Conservation (phyloP, 1,140 invertebrate species). For the Reticulitermes speratus region DNA sequence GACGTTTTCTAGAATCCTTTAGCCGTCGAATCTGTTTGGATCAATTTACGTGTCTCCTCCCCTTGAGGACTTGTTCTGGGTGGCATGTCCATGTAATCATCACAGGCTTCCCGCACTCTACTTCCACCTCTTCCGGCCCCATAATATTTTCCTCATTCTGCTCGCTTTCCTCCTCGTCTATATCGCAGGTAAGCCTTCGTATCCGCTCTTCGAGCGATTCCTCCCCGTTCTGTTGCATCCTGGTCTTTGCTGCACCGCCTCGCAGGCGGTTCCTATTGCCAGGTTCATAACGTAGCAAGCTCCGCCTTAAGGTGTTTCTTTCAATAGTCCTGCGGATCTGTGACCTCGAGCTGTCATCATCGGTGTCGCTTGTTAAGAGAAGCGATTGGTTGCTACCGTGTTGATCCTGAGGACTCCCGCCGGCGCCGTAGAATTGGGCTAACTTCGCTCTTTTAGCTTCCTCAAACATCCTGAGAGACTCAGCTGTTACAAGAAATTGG, state of each 20-base stretch:
- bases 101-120: background rate
- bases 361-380: slow-evolving; percentile 35
- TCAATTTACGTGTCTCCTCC: slow-evolving; percentile 41
- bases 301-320: slow-evolving; percentile 67
- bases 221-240: slow-evolving; percentile 40
- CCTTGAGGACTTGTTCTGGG: slow-evolving; percentile 36
- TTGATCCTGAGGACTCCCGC: slow-evolving; percentile 26
- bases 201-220: slow-evolving; percentile 76
- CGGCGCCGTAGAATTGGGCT: slow-evolving; percentile 21
- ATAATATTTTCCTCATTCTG: background rate
- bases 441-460: slow-evolving; percentile 58
- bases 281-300: slow-evolving; percentile 63
- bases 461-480: slow-evolving; percentile 63
- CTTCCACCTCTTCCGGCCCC: slow-evolving; percentile 15
- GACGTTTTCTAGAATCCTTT: background rate
- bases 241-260: background rate
- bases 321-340: slow-evolving; percentile 64
- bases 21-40: slow-evolving; percentile 43
- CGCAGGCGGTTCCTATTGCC: slow-evolving; percentile 10
- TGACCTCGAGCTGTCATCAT: slow-evolving; percentile 35
- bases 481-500: slow-evolving; percentile 56
- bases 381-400: slow-evolving; percentile 20
- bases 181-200: slow-evolving; percentile 75
- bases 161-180: slow-evolving; percentile 60
- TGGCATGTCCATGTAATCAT: slow-evolving; percentile 20